Percentiles rank a stretch among this genome's conserved stretches.
Evolutionary conservation across 2,113 vertebrate genomes (phyloP).

Genomic region (Ivindomyrus marchei): DNA sequence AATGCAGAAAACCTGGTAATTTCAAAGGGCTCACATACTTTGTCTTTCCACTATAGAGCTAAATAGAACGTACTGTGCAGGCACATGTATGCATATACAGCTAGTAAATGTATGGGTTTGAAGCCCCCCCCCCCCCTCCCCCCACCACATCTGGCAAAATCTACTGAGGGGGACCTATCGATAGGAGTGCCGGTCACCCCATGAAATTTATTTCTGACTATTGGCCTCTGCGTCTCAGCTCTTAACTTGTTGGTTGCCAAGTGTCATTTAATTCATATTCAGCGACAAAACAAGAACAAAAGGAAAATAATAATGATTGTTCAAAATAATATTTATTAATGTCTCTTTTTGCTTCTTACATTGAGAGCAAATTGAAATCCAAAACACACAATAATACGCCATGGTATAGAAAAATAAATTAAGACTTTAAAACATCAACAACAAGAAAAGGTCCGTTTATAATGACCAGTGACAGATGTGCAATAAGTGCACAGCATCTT

Average conservation of each 20-base stretch:
- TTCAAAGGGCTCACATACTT: background rate
- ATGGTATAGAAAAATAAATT: slow-evolving; percentile 59
- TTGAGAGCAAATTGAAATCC: slow-evolving; percentile 26
- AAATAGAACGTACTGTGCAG: background rate
- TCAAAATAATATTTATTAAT: slow-evolving; percentile 39
- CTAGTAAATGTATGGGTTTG: background rate
- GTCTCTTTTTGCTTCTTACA: background rate
- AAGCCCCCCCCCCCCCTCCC: background rate
- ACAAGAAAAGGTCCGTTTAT: background rate
- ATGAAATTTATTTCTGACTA: background rate
- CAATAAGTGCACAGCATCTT: background rate
- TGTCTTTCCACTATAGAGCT: background rate
- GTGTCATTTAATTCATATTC: background rate
- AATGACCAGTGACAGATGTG: background rate
- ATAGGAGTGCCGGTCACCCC: background rate
- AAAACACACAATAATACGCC: background rate
- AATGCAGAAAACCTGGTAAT: background rate
- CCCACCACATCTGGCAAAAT: background rate
- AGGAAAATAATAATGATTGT: background rate
- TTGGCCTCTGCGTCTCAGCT: background rate
- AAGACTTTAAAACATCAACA: slow-evolving; percentile 32
- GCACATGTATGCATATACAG: background rate
- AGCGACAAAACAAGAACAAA: background rate
- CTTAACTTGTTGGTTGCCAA: background rate
- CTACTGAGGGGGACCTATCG: background rate